These are phyloP conservation scores for sheep (Ovis aries) DNA, from an alignment of 2,113 vertebrate genomes.

Conservation along the genomic window DNA sequence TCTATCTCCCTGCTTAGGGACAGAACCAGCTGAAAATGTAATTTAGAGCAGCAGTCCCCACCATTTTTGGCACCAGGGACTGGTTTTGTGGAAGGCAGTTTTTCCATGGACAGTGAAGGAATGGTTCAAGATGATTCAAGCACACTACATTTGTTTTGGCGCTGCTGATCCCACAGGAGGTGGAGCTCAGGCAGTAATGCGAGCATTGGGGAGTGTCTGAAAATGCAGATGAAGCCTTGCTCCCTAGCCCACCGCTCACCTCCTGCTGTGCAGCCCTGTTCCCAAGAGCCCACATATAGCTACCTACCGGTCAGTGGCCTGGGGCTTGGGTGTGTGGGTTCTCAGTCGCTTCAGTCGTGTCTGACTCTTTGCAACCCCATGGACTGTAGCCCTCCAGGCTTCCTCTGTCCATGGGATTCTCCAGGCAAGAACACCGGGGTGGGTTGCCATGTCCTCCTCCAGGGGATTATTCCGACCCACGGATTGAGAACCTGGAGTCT, in stretches of 20 bases:
- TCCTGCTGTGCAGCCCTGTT: background rate
- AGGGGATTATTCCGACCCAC: background rate
- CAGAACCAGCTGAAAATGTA: background rate
- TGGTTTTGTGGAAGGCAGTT: background rate
- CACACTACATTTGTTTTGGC: background rate
- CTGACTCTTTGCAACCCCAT: background rate
- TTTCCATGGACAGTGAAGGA: background rate
- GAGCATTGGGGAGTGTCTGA: background rate
- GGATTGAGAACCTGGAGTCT: background rate
- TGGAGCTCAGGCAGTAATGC: background rate
- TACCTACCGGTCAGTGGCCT: background rate
- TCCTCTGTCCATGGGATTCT: background rate
- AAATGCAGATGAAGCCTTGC: background rate
- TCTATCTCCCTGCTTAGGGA: accelerated
- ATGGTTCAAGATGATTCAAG: background rate
- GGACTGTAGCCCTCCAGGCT: background rate
- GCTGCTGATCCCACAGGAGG: background rate
- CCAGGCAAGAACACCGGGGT: background rate
- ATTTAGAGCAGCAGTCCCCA: background rate
- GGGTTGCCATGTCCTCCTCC: background rate
- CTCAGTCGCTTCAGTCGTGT: accelerated
- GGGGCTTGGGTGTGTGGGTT: background rate
- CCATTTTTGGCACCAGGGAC: background rate
- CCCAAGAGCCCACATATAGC: accelerated
- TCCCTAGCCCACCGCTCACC: accelerated